These are phyloP conservation scores for Sitobion miscanthi DNA, from an alignment of 1,140 invertebrate species.

Conservation along the genomic window DNA sequence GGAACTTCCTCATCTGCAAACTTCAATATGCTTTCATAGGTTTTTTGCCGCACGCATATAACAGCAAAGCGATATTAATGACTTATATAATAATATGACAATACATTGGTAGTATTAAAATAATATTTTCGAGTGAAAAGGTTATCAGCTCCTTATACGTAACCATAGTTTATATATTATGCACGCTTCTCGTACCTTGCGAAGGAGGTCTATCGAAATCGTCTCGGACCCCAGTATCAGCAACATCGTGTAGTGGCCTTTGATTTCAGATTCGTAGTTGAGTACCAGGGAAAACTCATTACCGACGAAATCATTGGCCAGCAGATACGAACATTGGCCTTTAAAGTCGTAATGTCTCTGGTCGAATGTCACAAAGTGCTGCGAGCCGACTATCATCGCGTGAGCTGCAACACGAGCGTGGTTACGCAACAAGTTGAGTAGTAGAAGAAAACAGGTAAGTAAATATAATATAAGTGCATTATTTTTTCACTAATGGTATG, in stretches of 20 bases:
- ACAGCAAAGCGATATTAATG: neutral
- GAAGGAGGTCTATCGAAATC: slow-evolving; percentile 62
- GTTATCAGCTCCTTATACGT: neutral
- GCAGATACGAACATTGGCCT: slow-evolving; percentile 73
- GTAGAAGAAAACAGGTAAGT: neutral
- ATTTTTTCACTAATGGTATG: too few species aligned
- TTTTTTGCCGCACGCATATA: neutral
- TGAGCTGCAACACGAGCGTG: slow-evolving; percentile 66
- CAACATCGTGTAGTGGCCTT: slow-evolving; percentile 60
- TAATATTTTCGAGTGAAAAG: neutral
- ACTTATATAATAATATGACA: neutral
- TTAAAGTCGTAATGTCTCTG: slow-evolving; percentile 70
- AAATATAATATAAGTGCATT: too few species aligned
- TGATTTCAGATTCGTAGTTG: slow-evolving; percentile 55
- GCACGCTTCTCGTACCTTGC: slow-evolving; percentile 59
- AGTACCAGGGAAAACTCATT: slow-evolving; percentile 65
- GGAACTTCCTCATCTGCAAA: neutral
- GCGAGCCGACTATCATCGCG: slow-evolving; percentile 72
- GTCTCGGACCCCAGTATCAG: slow-evolving; percentile 61
- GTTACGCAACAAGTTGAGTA: neutral
- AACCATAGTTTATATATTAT: neutral
- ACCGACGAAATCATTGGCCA: slow-evolving; percentile 73
- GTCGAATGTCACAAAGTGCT: slow-evolving; percentile 82
- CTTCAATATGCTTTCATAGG: neutral
- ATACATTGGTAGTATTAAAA: neutral